phyloP scores from a whole-genome alignment of 2,113 vertebrate species.

The Melospiza melodia region DNA sequence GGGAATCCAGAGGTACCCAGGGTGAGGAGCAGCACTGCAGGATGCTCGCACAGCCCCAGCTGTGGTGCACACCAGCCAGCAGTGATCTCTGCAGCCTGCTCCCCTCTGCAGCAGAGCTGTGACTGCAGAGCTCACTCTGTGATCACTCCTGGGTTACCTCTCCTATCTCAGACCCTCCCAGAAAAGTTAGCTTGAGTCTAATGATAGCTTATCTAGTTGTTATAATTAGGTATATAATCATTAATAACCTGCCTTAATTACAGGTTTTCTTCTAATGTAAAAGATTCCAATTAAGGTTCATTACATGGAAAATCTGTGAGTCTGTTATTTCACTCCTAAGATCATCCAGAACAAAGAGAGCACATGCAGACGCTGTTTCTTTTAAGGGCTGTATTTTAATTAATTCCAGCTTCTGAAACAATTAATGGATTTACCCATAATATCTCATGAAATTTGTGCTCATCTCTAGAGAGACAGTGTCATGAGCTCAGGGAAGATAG shows the following conservation, averaged over 20 bases:
- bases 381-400: constrained; percentile 39
- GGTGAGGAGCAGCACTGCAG: not conserved
- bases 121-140: not conserved
- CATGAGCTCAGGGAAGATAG: not conserved
- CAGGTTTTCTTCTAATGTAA: constrained; percentile 2
- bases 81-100: not conserved
- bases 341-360: constrained; percentile 17
- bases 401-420: constrained; percentile 30
- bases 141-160: not conserved
- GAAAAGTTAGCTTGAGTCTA: not conserved
- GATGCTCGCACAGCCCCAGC: not conserved
- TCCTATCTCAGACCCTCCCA: not conserved
- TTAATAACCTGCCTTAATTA: constrained; percentile 45
- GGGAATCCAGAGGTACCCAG: not conserved
- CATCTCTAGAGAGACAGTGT: not conserved
- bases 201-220: not conserved
- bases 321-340: constrained; percentile 25
- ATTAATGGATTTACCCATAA: constrained; percentile 25
- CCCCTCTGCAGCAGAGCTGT: not conserved
- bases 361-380: not conserved
- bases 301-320: constrained; percentile 22
- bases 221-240: not conserved
- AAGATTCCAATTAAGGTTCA: constrained; percentile 33
- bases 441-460: not conserved
- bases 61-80: not conserved